Evolutionary conservation across 1,140 invertebrate genomes (phyloP).

Genomic region (Calliopsis andreniformis): DNA sequence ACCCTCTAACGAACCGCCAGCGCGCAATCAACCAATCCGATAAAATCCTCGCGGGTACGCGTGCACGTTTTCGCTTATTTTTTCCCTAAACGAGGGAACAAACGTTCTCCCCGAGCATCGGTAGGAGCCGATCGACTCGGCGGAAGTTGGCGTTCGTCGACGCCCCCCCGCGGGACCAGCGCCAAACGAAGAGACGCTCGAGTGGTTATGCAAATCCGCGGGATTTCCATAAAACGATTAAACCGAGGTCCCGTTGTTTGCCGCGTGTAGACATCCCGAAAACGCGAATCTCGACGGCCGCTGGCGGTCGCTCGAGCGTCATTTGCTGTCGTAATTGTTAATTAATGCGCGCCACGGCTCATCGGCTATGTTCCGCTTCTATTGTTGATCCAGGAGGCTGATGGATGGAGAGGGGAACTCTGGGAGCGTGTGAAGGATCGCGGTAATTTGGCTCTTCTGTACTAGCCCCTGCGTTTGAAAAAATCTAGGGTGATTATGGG

Average conservation of each 20-base stretch:
- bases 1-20: slow-evolving; percentile 57
- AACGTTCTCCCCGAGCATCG: neutral
- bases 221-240: slow-evolving; percentile 66
- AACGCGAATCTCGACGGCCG: slow-evolving; percentile 34
- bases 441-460: too few relatives aligned
- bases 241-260: slow-evolving; percentile 55
- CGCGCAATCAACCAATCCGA: slow-evolving; percentile 48
- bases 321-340: slow-evolving; percentile 53
- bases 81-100: slow-evolving; percentile 20
- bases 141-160: slow-evolving; percentile 2
- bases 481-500: too few relatives aligned
- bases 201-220: slow-evolving; percentile 41
- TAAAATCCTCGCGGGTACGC: slow-evolving; percentile 25
- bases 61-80: slow-evolving; percentile 22
- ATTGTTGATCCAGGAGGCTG: neutral
- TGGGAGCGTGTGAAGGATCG: neutral
- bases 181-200: neutral
- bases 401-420: neutral
- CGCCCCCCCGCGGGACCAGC: neutral
- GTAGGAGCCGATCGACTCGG: neutral
- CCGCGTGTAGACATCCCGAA: slow-evolving; percentile 34
- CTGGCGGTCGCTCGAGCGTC: slow-evolving; percentile 39
- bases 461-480: too few relatives aligned
- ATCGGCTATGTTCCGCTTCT: neutral
- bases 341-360: slow-evolving; percentile 43